Base-by-base conservation (phyloP, 2,888 invertebrate genomes). In the Scotopteryx bipunctaria region DNA sequence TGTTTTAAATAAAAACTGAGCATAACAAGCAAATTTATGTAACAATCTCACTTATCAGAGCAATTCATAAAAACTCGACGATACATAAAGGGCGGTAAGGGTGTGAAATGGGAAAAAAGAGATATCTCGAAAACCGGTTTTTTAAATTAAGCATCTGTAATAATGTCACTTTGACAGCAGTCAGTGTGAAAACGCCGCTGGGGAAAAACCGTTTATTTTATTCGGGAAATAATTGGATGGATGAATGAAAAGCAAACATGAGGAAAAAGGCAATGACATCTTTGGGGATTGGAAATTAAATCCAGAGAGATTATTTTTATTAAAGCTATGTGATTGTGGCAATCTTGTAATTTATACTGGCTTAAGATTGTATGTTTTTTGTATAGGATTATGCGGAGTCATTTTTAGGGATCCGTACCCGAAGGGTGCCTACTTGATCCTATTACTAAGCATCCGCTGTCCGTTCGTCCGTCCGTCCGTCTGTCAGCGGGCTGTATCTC, bases 151-250 rank as follows among this genome's bases (percentile, higher is more conserved):
- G 25, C 35, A 17, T 33, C 33, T 43, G 33, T 43, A 23, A 33
- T 35, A 35, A 44, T 44, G 43, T 25, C 43, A 35, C 16, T 44
- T 35, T 35, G 23, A 44, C 35, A 35, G 25, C 11, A 15, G n/a
- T 23, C 16, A n/a, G 33, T 44, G 25, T 35, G 11, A 27, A 43
- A 44, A 35, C 16, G 17, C 35, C 43, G 33, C 33, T 16, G 35
- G 35, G 23, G 17, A 44, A 25, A 27, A 35, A 5, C 11, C 5
- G 33, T 36, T 33, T 11, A 19, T 27, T 43, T 11, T 14, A 9
- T 25, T 15, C 17, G 33, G n/a, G 40, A 31, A n/a, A 23, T 37
- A 37, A 41, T 31, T 29, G 19, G 31, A 19, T 19, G 13, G 9
- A 27, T 25, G 16, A 19, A 41, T 31, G 8, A 19, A 31, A 17